Base-by-base conservation (phyloP, 2,888 invertebrate species). In the Synergus umbraculus region DNA sequence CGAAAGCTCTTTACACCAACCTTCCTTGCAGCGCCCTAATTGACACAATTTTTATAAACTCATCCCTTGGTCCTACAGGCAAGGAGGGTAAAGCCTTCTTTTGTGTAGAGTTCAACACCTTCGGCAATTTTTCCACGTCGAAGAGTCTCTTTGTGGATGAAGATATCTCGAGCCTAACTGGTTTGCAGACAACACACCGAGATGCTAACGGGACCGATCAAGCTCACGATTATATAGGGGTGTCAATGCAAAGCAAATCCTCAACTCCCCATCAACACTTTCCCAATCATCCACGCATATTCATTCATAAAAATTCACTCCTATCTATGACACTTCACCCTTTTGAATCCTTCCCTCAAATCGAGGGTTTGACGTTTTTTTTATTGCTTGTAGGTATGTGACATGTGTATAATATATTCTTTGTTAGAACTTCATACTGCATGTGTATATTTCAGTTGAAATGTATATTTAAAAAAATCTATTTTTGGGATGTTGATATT, bases 1-100 rank as follows among this genome's bases (percentile, higher is more conserved):
- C 58, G 79, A 83, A 84, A 86, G 76, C 82, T 81, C 85, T 86
- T 80, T 77, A 79, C 85, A 77, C 80, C 79, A 82, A 83, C 81
- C 80, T 84, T 86, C 83, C 84, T 84, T 84, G 83, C 84, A 86
- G 85, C 86, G 83, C 85, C 86, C 87, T 89, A 90, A 90, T 90
- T 90, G 89, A 90, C 90, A 90, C 89, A 88, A 90, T 90, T 89
- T 89, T 89, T 89, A 87, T 87, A 88, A 88, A 89, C 87, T 87
- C 86, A 85, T 85, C 85, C 83, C 83, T 82, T 12, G 78, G 83
- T 84, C 83, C 69, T n/a, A 29, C 15, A 73, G 37, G 37, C 49
- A 81, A 82, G 82, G 86, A 86, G 86, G 88, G 86, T 89, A 85
- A 84, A 87, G 82, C 85, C 86, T 85, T 85, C 88, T 87, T 87